Percentiles rank a stretch among this genome's conserved stretches.
These are phyloP conservation scores for Myotis daubentonii DNA, from an alignment of 2,797 vertebrate species.

Conservation along the genomic window DNA sequence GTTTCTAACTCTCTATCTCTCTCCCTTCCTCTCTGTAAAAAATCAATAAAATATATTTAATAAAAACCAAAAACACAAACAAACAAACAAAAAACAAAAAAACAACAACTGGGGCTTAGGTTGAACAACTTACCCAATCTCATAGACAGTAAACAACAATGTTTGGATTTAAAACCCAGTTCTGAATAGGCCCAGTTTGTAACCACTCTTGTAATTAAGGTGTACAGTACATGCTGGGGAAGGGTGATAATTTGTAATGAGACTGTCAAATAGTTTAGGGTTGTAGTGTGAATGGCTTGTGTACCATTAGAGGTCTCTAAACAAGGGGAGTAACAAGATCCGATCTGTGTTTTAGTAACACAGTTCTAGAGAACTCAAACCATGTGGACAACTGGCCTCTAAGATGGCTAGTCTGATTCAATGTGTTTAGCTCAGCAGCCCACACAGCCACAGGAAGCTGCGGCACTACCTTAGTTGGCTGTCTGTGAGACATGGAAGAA, in stretches of 20 bases:
- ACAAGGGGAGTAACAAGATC: not conserved
- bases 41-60: no score
- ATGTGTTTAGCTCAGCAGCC: not conserved
- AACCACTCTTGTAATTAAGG: slow-evolving; percentile 6
- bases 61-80: no score
- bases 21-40: no score
- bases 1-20: no score
- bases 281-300: not conserved
- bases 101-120: not conserved
- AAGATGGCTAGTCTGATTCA: not conserved
- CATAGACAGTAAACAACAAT: not conserved
- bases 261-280: slow-evolving; percentile 29
- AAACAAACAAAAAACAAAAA: no score
- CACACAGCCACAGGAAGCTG: not conserved
- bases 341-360: slow-evolving; percentile 37
- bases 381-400: not conserved
- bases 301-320: not conserved
- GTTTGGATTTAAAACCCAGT: not conserved
- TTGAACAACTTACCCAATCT: not conserved
- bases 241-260: slow-evolving; percentile 40
- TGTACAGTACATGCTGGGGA: not conserved
- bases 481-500: not conserved
- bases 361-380: not conserved
- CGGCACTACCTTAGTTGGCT: not conserved
- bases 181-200: slow-evolving; percentile 38